Evolutionary conservation across 2,113 vertebrate species (phyloP), one percentile per base, ranked within the genome.

Genomic region (Hylia prasina): DNA sequence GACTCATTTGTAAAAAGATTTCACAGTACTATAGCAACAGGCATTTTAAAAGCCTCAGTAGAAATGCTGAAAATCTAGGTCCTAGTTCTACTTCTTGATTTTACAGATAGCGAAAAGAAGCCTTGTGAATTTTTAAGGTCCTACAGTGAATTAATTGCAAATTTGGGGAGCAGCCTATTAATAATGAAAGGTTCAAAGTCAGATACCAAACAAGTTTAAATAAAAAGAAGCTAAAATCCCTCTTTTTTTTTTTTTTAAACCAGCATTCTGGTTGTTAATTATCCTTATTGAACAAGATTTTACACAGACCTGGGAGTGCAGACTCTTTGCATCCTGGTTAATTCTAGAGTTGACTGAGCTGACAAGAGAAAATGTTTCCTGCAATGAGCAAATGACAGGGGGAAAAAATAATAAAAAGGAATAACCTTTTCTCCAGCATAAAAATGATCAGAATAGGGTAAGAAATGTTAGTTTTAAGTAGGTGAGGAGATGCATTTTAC

Each of bases 1-100:
- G 42, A 37, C n/a, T 94, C 68, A 93, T 96, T 93, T 92, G 71
- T 90, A 47, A 80, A 85, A 91, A 44, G 66, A 66, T 88, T 84
- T 73, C 78, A 80, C 60, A 96, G 54, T 47, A 80, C 84, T 95
- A 65, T 93, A 90, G 87, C 85, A 94, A 89, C 87, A 91, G 68
- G 25, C 85, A 37, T 88, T 88, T 85, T 51, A 73, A 93, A 93
- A 90, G 39, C 70, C 70, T 85, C 22, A 1, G 63, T 57, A 61
- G 89, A 77, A 84, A 57, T 58, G 66, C n/a, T 84, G 81, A 76
- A 91, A 91, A 82, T 70, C 21, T 5, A 48, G 27, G 18, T 79
- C 45, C 50, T 73, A 10, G 25, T 94, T 94, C 85, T 79, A 93
- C 69, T 94, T 91, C 84, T 90, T 15, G 15, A 11, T 87, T 94